phyloP scores from a whole-genome alignment of 2,113 vertebrate species.

The Callipepla squamata region DNA sequence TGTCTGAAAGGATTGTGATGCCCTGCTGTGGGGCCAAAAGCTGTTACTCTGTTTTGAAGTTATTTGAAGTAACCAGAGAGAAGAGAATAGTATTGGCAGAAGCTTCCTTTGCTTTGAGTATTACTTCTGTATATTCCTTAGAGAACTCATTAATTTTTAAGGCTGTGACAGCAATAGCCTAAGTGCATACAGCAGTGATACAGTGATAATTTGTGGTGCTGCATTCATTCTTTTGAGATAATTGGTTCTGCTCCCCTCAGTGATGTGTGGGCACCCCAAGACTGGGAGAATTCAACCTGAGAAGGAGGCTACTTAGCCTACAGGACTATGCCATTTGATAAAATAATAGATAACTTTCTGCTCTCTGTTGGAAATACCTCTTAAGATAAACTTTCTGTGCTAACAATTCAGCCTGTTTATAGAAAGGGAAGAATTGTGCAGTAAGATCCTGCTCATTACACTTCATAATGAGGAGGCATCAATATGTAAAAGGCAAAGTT shows the following conservation, averaged over 20 bases:
- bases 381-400: not conserved
- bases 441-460: not conserved
- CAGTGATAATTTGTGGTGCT: not conserved
- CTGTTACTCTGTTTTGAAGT: not conserved
- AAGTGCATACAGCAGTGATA: not conserved
- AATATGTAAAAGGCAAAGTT: not conserved
- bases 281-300: not conserved
- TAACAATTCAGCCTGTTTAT: not conserved
- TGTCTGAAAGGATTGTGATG: not conserved
- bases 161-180: not conserved
- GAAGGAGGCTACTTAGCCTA: not conserved
- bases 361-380: not conserved
- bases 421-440: not conserved
- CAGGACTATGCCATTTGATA: not conserved
- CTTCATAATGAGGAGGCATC: not conserved
- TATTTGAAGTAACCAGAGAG: slow-evolving; percentile 10
- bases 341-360: not conserved
- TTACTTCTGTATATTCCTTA: not conserved
- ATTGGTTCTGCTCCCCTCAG: not conserved
- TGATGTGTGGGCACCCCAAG: not conserved
- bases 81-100: not conserved
- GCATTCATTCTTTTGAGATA: not conserved
- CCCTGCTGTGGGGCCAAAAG: not conserved
- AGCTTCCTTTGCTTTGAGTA: slow-evolving; percentile 30
- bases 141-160: slow-evolving; percentile 50